Evolutionary conservation across 2,113 vertebrate species (phyloP), one percentile per base, ranked within the genome.

Genomic region (Entomyzon cyanotis): DNA sequence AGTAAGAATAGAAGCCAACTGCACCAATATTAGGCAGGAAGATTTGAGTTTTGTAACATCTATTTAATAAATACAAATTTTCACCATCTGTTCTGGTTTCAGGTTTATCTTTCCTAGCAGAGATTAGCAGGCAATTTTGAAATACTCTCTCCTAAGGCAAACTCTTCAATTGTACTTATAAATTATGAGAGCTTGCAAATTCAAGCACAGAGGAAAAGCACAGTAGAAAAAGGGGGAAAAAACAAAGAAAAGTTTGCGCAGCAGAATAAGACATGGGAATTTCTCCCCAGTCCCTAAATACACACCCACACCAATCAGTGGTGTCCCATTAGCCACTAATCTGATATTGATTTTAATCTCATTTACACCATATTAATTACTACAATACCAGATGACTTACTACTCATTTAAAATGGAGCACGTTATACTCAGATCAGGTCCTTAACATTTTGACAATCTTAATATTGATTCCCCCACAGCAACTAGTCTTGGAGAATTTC

Each of bases 351-450:
- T 86, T 90, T 82, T 69, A 53, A 93, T 83, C 62, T 93, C 46
- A 80, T 94, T 95, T 87, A 93, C 46, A 88, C 67, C 30, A 50
- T 35, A 90, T 44, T 86, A 92, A 92, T 85, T 90, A 89, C 49
- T 68, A 35, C n/a, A 82, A 85, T 52, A 83, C 25, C 53, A 82
- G 70, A 85, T 65, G 44, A 73, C 15, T 88, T 64, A 75, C 41
- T 65, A 52, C 31, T n/a, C 22, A 50, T 58, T 94, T 82, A 35
- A 95, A 95, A 79, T 39, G 9, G 33, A 68, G 20, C 35, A 80
- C 20, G 35, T 31, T 82, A 44, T 28, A 73, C 3, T 18, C 55
- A 73, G n/a, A 79, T 56, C 46, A 37, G 37, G 41, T 41, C 70
- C 63, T 80, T 75, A 82, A 76, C 63, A 23, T 69, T 80, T 76